Evolutionary conservation across 2,888 invertebrate species (phyloP).

Genomic region (Andrena dorsata): DNA sequence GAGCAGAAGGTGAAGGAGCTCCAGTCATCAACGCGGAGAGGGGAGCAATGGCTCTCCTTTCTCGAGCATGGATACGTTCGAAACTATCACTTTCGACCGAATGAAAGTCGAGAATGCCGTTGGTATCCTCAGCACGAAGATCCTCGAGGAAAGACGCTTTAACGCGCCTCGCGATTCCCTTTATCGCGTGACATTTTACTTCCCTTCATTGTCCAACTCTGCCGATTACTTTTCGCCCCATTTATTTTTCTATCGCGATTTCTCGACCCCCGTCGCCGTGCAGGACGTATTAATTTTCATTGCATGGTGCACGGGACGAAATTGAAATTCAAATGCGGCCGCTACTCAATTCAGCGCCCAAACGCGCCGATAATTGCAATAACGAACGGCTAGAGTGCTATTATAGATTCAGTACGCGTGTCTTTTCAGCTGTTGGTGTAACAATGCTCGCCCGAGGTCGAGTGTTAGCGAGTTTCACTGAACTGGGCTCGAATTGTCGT

Average conservation of each 20-base stretch:
- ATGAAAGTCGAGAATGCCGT: slow-evolving; percentile 81
- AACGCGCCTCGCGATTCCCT: slow-evolving; percentile 19
- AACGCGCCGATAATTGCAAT: slow-evolving; percentile 34
- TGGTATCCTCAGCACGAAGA: slow-evolving; percentile 56
- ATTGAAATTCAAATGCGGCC: slow-evolving; percentile 6
- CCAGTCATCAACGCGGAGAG: slow-evolving; percentile 49
- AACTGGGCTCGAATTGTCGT: neutral
- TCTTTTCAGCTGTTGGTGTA: slow-evolving; percentile 44
- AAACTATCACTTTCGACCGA: slow-evolving; percentile 84
- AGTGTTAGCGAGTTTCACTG: slow-evolving; percentile 34
- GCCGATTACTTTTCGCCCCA: neutral
- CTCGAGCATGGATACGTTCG: slow-evolving; percentile 80
- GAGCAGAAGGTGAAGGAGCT: slow-evolving; percentile 58
- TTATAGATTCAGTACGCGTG: slow-evolving; percentile 73
- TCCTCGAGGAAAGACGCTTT: slow-evolving; percentile 46
- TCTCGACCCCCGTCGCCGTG: neutral
- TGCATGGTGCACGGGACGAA: too few species aligned
- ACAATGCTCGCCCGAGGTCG: slow-evolving; percentile 59
- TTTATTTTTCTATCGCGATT: too few species aligned
- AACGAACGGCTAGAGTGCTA: slow-evolving; percentile 29
- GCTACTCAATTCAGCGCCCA: neutral
- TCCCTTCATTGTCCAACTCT: neutral
- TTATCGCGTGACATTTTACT: neutral
- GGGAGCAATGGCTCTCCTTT: slow-evolving; percentile 80
- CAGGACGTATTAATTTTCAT: neutral